A percentile compares a stretch with the other conserved stretches of the same genome.
These are phyloP conservation scores for Zootoca vivipara DNA, from an alignment of 2,113 vertebrate genomes.

Conservation along the genomic window DNA sequence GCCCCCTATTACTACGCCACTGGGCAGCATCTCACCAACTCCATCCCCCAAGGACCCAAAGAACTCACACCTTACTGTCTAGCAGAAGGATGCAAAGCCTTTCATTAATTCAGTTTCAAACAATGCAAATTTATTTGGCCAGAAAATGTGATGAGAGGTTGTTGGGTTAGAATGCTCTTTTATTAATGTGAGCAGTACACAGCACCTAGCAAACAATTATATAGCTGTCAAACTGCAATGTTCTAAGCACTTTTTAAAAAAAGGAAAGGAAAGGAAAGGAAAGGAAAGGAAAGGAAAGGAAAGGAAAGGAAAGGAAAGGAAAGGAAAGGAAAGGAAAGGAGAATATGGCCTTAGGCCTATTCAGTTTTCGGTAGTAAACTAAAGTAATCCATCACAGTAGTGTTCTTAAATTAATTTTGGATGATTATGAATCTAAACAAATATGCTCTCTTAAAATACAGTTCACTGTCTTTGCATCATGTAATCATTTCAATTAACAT, in stretches of 20 bases:
- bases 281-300: too few relatives aligned
- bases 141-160: background rate
- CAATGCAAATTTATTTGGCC: background rate
- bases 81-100: background rate
- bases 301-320: too few relatives aligned
- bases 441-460: background rate
- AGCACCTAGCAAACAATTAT: slow-evolving; percentile 29
- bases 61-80: background rate
- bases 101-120: slow-evolving; percentile 17
- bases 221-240: slow-evolving; percentile 1
- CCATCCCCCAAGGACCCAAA: background rate
- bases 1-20: too few relatives aligned
- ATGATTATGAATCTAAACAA: slow-evolving; percentile 19
- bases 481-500: background rate
- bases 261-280: too few relatives aligned
- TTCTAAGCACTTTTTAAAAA: background rate
- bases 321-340: too few relatives aligned
- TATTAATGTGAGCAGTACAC: slow-evolving; percentile 15
- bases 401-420: background rate
- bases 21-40: too few relatives aligned
- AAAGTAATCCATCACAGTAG: background rate
- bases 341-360: background rate
- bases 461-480: background rate
- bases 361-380: background rate
- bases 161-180: background rate